phyloP scores from a whole-genome alignment of 1,140 invertebrate genomes.

The Meloidogyne hapla region DNA sequence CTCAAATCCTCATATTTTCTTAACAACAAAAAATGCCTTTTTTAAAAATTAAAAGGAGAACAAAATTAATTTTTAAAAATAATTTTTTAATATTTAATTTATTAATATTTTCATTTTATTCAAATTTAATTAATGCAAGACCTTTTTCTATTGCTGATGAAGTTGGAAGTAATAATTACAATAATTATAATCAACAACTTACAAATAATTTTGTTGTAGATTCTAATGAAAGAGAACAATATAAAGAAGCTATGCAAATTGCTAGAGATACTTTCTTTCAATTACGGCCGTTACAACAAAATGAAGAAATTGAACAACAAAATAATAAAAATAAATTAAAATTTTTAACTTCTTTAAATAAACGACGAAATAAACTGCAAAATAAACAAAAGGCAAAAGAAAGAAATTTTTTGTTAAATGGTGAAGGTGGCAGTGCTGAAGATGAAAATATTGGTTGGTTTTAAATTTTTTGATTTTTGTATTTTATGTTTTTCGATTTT shows the following conservation, averaged over 20 bases:
- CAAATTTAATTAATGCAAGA: background rate
- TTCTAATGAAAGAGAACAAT: slow-evolving; percentile 6
- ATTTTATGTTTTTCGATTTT: too few species aligned
- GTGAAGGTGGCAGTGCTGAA: too few species aligned
- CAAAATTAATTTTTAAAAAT: background rate
- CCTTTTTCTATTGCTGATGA: background rate
- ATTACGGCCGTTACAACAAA: background rate
- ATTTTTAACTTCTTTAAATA: background rate
- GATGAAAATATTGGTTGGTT: background rate
- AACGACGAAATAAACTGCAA: background rate
- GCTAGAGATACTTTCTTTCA: slow-evolving; percentile 1
- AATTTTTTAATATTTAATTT: background rate
- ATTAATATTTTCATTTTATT: background rate
- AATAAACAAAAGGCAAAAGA: background rate
- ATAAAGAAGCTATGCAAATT: slow-evolving; percentile 3
- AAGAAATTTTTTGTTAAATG: too few species aligned
- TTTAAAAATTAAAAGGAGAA: background rate
- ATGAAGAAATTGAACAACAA: background rate
- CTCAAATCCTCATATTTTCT: too few species aligned
- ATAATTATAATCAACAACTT: too few species aligned
- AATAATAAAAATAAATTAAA: background rate
- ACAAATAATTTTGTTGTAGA: background rate
- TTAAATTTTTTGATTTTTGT: too few species aligned
- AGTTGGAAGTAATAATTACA: background rate
- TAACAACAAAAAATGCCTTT: background rate